phyloP scores from a whole-genome alignment of 2,797 vertebrate species.

The Trachops cirrhosus region DNA sequence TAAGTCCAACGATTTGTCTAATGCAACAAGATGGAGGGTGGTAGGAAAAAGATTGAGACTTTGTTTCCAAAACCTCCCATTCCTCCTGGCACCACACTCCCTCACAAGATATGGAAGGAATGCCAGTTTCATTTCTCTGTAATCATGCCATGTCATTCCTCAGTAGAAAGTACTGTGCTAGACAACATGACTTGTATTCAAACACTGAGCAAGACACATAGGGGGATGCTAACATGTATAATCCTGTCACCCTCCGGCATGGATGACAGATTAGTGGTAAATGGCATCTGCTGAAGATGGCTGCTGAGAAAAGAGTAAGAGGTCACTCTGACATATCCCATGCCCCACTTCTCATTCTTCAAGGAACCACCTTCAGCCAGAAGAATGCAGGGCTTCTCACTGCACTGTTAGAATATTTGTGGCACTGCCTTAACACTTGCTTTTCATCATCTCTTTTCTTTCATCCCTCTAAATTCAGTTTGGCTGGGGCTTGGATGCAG shows the following conservation, averaged over 20 bases:
- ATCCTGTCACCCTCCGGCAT: not conserved
- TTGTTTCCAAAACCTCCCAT: not conserved
- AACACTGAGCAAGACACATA: not conserved
- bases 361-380: not conserved
- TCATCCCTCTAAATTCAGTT: constrained; percentile 36
- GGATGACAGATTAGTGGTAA: not conserved
- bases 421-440: not conserved
- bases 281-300: not conserved
- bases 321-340: not conserved
- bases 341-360: not conserved
- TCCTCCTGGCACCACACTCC: not conserved
- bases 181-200: not conserved
- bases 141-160: not conserved
- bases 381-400: not conserved
- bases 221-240: not conserved
- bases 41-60: not conserved
- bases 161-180: not conserved
- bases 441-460: not conserved
- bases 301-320: not conserved
- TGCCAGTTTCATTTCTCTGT: not conserved
- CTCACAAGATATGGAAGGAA: not conserved
- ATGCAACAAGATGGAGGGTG: not conserved
- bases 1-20: not conserved
- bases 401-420: not conserved
- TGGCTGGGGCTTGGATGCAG: not conserved